Evolutionary conservation across 2,888 invertebrate species (phyloP).

Genomic region (Pristionchus maxplancki): DNA sequence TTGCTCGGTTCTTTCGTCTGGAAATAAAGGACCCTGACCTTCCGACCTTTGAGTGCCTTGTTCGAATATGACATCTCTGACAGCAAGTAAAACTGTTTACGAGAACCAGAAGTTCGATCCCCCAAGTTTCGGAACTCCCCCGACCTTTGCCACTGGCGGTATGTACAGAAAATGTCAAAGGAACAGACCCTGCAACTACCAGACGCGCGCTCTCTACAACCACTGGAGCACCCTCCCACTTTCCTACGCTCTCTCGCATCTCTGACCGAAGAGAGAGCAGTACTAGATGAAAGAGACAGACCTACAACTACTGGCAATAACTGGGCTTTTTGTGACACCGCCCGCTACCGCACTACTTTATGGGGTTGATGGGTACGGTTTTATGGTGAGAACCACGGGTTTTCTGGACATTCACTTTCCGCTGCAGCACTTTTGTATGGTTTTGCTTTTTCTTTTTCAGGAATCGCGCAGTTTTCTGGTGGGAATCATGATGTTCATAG

Average conservation of each 20-base stretch:
- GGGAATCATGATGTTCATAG: too few relatives aligned
- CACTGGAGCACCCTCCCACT: background rate
- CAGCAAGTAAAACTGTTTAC: too few relatives aligned
- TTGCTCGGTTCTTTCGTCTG: background rate
- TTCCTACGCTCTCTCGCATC: too few relatives aligned
- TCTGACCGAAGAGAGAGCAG: too few relatives aligned
- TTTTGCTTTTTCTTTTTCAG: background rate
- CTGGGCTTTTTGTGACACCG: conserved; percentile 26
- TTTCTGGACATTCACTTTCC: background rate
- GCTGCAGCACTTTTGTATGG: background rate
- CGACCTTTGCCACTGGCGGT: background rate
- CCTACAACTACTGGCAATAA: conserved; percentile 25
- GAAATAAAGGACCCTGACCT: background rate
- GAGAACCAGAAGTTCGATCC: background rate
- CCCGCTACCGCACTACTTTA: background rate
- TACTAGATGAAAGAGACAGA: background rate
- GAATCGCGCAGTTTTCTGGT: too few relatives aligned
- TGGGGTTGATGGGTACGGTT: too few relatives aligned
- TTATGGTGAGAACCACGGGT: background rate
- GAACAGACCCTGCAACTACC: background rate
- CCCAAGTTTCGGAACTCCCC: background rate
- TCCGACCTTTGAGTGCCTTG: background rate
- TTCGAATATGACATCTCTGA: too few relatives aligned
- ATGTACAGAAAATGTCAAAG: background rate
- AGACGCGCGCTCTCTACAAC: background rate